phyloP scores from a whole-genome alignment of 1,140 invertebrate species.

The Latrodectus geometricus region DNA sequence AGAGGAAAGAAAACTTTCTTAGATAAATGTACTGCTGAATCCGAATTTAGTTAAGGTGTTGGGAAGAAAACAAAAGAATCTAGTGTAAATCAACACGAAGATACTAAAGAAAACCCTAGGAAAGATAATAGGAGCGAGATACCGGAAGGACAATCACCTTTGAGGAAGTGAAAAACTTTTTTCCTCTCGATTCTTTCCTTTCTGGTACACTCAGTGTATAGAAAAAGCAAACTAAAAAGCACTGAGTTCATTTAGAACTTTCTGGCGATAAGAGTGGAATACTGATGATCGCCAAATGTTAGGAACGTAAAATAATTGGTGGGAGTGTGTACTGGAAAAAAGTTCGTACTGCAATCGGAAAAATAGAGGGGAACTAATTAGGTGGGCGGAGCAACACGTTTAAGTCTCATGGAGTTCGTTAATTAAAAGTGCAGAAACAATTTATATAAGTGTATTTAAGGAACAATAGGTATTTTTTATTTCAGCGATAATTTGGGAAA shows the following conservation, averaged over 20 bases:
- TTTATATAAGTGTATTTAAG: too few species aligned
- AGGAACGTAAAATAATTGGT: neutral
- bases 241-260: constrained; percentile 35
- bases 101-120: too few species aligned
- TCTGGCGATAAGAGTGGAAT: constrained; percentile 11
- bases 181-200: constrained; percentile 15
- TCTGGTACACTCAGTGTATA: neutral
- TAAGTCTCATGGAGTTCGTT: too few species aligned
- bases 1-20: too few species aligned
- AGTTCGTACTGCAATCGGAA: neutral
- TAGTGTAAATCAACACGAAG: constrained; percentile 21
- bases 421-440: too few species aligned
- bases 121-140: neutral
- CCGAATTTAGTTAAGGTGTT: constrained; percentile 22
- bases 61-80: neutral
- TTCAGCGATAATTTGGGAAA: too few species aligned
- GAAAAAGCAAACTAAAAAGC: constrained; percentile 19
- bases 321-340: neutral
- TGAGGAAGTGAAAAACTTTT: constrained; percentile 27
- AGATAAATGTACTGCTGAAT: too few species aligned
- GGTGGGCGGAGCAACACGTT: too few species aligned
- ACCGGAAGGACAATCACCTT: constrained; percentile 51
- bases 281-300: constrained; percentile 23
- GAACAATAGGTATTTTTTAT: too few species aligned
- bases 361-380: too few species aligned